phyloP scores from a whole-genome alignment of 2,113 vertebrate genomes.

The Thunnus maccoyii region DNA sequence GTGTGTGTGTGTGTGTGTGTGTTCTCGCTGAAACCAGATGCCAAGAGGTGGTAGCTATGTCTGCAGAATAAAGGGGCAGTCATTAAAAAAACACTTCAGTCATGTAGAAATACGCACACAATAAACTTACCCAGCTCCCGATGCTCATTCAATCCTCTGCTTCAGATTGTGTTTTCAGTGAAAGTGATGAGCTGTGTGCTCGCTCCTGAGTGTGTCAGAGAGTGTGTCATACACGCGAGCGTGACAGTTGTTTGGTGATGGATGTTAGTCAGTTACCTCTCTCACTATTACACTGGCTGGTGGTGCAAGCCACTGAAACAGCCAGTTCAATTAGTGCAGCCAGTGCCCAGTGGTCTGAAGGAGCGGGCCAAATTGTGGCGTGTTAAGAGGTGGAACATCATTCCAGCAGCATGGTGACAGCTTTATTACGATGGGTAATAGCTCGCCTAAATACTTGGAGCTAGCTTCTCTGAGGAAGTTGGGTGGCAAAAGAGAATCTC shows the following conservation, averaged over 20 bases:
- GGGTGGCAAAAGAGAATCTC: background rate
- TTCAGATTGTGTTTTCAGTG: conserved; percentile 33
- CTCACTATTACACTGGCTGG: background rate
- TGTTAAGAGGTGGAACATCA: conserved; percentile 64
- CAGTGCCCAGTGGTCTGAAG: conserved; percentile 45
- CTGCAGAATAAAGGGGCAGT: conserved; percentile 7
- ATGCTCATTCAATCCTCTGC: conserved; percentile 3
- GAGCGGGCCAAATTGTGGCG: conserved; percentile 49
- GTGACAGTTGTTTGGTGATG: conserved; percentile 35
- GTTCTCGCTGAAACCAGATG: background rate
- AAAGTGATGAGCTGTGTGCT: conserved; percentile 35
- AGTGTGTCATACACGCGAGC: background rate
- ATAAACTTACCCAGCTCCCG: background rate
- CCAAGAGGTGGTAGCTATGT: conserved; percentile 6
- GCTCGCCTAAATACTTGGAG: conserved; percentile 55
- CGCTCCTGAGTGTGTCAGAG: conserved; percentile 16
- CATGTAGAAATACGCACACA: conserved; percentile 26
- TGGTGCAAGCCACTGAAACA: conserved; percentile 17
- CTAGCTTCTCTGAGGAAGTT: conserved; percentile 33
- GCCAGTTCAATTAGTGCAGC: conserved; percentile 67
- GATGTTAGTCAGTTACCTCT: conserved; percentile 19
- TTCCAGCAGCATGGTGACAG: conserved; percentile 61
- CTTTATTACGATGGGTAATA: conserved; percentile 69
- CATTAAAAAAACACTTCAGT: conserved; percentile 25
- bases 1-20: conserved; percentile 17